Conservation (phyloP, 2,888 invertebrate species). For the Drosophila rellima region DNA sequence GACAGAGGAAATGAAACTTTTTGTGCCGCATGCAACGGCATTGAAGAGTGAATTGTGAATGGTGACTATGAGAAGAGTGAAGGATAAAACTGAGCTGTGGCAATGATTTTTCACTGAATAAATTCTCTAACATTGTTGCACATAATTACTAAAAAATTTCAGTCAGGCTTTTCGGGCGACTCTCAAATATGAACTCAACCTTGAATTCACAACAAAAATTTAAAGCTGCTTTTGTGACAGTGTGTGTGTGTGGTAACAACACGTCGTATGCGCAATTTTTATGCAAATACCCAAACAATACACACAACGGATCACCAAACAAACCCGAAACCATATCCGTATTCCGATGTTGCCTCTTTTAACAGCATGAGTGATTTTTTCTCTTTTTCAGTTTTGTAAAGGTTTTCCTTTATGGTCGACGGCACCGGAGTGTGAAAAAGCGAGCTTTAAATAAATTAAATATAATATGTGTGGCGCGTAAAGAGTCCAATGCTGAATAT, state of each 20-base stretch:
- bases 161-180: constrained; percentile 20
- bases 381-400: constrained; percentile 6
- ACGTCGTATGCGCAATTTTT: constrained; percentile 72
- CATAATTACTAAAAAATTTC: constrained; percentile 57
- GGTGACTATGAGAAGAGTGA: constrained; percentile 3
- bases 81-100: constrained; percentile 22
- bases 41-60: constrained; percentile 18
- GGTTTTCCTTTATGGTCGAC: constrained; percentile 35
- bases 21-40: constrained; percentile 37
- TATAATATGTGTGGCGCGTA: constrained; percentile 33
- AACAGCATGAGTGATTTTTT: constrained; percentile 40
- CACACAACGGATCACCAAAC: constrained; percentile 57
- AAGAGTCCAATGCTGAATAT: constrained; percentile 15
- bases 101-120: constrained; percentile 55
- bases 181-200: constrained; percentile 39
- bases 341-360: constrained; percentile 45
- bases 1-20: constrained; percentile 58
- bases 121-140: constrained; percentile 54
- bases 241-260: constrained; percentile 22
- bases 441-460: constrained; percentile 78
- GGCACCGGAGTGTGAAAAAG: constrained; percentile 68
- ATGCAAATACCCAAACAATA: constrained; percentile 75
- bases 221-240: constrained; percentile 33
- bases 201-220: constrained; percentile 38
- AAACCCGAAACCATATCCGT: constrained; percentile 55